Base-by-base conservation (phyloP, 1,140 invertebrate genomes). In the Lysiphlebus fabarum region DNA sequence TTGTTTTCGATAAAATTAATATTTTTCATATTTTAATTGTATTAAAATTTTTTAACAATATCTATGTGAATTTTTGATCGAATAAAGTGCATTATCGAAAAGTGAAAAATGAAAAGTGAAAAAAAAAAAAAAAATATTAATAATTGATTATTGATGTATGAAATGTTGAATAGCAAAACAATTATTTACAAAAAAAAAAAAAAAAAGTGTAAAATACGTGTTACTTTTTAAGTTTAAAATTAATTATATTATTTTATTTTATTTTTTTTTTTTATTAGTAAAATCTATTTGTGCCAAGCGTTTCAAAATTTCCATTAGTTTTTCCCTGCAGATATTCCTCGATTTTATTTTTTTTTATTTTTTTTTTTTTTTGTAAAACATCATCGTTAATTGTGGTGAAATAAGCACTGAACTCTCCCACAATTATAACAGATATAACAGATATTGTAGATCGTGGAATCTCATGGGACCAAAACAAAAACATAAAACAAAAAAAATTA, bases 391-490 rank as follows among this genome's bases (percentile, higher is more conserved):
- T 40, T 10, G 38, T 10, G 38, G 49, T 34, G n/a, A 12, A 9
- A 36, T 12, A 51, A 51, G 38, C 47, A 33, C 11, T 34, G 8
- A 43, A 42, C 40, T 40, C 26, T 50, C 34, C 14, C n/a, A 10
- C 7, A 40, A 33, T 7, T 11, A 43, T 45, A 48, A 34, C n/a
- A 33, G 38, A 37, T 17, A 53, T 37, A 33, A 53, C 44, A 44
- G 44, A 40, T 47, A 37, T 41, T 50, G 12, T 48, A 61, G 53
- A 70, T 70, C 66, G 62, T 68, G 62, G 62, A 68, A 71, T 69
- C 71, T 72, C 59, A 67, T 67, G 70, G 71, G 71, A 72, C 70
- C 70, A 73, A 73, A 45, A 57, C 6, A 12, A 17, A 45, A 40
- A 42, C 11, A 26, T 41, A 51, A n/a, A 36, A 36, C n/a, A n/a